Base-by-base conservation (phyloP, 2,888 invertebrate genomes). In the Rotaria macrura region DNA sequence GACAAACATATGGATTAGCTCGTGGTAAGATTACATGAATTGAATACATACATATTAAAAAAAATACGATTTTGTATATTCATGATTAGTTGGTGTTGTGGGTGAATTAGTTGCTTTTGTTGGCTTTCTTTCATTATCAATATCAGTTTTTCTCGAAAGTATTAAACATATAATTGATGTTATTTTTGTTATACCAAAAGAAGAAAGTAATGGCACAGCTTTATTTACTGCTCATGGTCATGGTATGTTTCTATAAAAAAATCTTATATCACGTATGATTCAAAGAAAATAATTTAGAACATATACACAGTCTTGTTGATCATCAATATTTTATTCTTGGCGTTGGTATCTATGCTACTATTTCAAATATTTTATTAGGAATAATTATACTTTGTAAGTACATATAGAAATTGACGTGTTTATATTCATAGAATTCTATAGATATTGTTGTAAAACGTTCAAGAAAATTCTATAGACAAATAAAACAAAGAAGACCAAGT, bases 21-120 rank as follows among this genome's bases (percentile, higher is more conserved):
- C 65, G 65, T 34, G 29, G 65, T 65, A 65, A 65, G 34, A 29
- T 14, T 57, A 5, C n/a, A 34, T 29, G 14, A 34, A 17, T 14
- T 2, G 34, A 49, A 52, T 23, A 23, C 23, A 23, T 23, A 1
- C 7, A 52, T 52, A 52, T 47, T 2, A 6, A 14, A 2, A 47
- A 2, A 47, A 6, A 47, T 9, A 47, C 14, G 10, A 23, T 52
- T 23, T 20, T 52, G 23, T 52, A 23, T 6, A 52, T 52, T 52
- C 23, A 23, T 52, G 25, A 40, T 74, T 43, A 79, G 79, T 79
- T 43, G 79, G 79, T 43, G 79, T 79, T 43, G 79, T 79, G 23
- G 79, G 79, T 43, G 79, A 79, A 79, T 43, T 79, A 43, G 43
- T 79, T 79, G 79, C 79, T n/a, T 79, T 79, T 14, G 20, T 79